These are phyloP conservation scores for Choloepus didactylus DNA, from an alignment of 2,797 vertebrate species.

Conservation along the genomic window DNA sequence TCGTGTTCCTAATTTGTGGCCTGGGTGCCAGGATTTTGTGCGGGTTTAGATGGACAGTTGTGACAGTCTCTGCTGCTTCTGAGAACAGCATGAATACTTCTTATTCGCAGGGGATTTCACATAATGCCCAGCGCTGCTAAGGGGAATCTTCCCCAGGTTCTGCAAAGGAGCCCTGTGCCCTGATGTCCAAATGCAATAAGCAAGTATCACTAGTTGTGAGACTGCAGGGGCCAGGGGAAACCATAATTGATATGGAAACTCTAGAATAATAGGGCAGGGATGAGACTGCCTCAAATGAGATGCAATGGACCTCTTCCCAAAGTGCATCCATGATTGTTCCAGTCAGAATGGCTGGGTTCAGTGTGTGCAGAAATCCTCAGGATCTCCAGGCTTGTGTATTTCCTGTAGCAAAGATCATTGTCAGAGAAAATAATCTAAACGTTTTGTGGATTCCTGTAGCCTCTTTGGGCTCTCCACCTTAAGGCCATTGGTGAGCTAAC, in stretches of 20 bases:
- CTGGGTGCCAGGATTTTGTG: too few relatives aligned
- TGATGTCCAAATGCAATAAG: not conserved
- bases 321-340: not conserved
- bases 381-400: not conserved
- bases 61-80: not conserved
- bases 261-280: not conserved
- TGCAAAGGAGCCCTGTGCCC: conserved; percentile 34
- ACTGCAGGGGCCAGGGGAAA: not conserved
- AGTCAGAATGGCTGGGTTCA: not conserved
- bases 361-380: too few relatives aligned
- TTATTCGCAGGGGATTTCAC: not conserved
- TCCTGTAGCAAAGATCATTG: too few relatives aligned
- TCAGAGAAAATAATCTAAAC: not conserved
- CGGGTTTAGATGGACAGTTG: too few relatives aligned
- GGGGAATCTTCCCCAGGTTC: not conserved
- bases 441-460: not conserved
- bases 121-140: not conserved
- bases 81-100: too few relatives aligned
- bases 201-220: not conserved
- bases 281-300: not conserved
- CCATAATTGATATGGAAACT: not conserved
- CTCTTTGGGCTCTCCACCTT: not conserved
- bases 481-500: not conserved
- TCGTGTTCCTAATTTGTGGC: not conserved
- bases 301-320: not conserved